A percentile compares a stretch with the other conserved stretches of the same genome.
These are phyloP conservation scores for Drosophila borborema DNA, from an alignment of 2,888 invertebrate genomes.

Conservation along the genomic window DNA sequence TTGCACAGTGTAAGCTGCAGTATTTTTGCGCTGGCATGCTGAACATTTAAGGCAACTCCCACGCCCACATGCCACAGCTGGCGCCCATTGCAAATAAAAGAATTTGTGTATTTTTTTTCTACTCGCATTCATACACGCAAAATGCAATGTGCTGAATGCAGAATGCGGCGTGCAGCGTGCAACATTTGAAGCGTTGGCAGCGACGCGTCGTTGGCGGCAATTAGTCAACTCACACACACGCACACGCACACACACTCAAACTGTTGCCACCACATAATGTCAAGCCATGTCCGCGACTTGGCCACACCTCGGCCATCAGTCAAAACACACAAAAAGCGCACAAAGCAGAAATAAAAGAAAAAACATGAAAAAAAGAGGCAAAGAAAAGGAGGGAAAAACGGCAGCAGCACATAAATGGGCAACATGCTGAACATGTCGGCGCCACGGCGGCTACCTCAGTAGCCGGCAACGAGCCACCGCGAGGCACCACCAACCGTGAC, in stretches of 20 bases:
- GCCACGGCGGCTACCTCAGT: conserved; percentile 67
- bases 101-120: conserved; percentile 27
- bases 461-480: conserved; percentile 29
- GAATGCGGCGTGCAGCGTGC: conserved; percentile 16
- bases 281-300: conserved; percentile 66
- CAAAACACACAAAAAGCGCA: conserved; percentile 52
- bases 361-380: not conserved
- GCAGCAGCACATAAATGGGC: conserved; percentile 52
- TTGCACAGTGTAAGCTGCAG: conserved; percentile 30
- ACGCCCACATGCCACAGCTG: conserved; percentile 19
- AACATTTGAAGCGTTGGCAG: conserved; percentile 23
- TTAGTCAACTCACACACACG: conserved; percentile 43
- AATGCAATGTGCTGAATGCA: conserved; percentile 14
- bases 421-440: conserved; percentile 62
- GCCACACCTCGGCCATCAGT: conserved; percentile 76
- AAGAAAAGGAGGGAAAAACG: conserved; percentile 1
- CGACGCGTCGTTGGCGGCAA: conserved; percentile 55
- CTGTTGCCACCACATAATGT: conserved; percentile 63
- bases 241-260: conserved; percentile 10
- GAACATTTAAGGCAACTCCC: conserved; percentile 17
- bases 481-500: conserved; percentile 74
- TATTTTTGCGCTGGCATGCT: conserved; percentile 17
- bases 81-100: conserved; percentile 30
- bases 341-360: conserved; percentile 14
- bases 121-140: not conserved